Base-by-base conservation (phyloP, 2,888 invertebrate species). In the Amphipoea oculea region DNA sequence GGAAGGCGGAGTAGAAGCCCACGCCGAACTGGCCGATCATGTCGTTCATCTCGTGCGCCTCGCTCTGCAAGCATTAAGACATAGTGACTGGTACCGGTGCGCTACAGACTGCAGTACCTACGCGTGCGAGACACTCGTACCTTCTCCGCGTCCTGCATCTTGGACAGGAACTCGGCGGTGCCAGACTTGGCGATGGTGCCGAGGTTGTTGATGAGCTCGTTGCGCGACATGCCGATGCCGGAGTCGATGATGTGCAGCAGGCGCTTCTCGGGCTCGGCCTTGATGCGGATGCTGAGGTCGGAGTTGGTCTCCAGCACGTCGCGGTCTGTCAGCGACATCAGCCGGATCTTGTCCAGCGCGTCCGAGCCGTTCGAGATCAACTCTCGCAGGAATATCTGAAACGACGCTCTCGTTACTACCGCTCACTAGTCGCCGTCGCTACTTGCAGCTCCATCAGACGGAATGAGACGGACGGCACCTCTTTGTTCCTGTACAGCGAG, bases 21-120 rank as follows among this genome's bases (percentile, higher is more conserved):
- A 99, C 99, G 94, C 99, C 99, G 97, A 99, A 99, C 96, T 99
- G 99, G 7, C 99, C 99, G 96, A 99, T 99, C 98, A 99, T 98
- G 96, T 99, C 99, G 94, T 98, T 99, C 97, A 99, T 98, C 93
- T 99, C 99, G 92, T 98, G 98, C 63, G 93, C 92, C 88, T 89
- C 92, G 82, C 91, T 89, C 97, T 96, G 92, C 74, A 76, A 81
- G 36, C 70, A 71, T 42, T 29, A n/a, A n/a, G 20, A 36, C 57
- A 36, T 20, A 29, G 60, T 51, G 42, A 45, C 57, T 36, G 29
- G 42, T 7, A 36, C 62, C 0, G 42, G 23, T 20, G 20, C n/a
- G 5, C 9, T 57, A 29, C 23, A 14, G 6, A 40, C 12, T 54
- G n/a, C 36, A 12, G 36, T 23, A 54, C 4, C 36, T 70, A 40